Base-by-base conservation (phyloP, 2,888 invertebrate genomes). In the Orthosia incerta region DNA sequence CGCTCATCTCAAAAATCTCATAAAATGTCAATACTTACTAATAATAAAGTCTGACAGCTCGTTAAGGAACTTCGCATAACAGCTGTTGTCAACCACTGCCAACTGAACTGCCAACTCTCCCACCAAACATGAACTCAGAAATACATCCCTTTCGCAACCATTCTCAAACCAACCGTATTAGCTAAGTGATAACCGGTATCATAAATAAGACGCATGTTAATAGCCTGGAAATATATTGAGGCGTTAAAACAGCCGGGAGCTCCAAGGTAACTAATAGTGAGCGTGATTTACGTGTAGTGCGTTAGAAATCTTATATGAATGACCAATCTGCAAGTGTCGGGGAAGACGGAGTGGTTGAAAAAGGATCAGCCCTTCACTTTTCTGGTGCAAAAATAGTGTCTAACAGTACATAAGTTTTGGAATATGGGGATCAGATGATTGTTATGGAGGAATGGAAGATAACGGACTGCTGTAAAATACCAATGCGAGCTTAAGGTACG, bases 171-270 rank as follows among this genome's bases (percentile, higher is more conserved):
- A 75, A 75, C 74, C 45, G 56, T 70, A 74, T 79, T 74, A 81
- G 63, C 75, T 80, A 77, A 80, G 76, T 84, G 86, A 86, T 86
- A 89, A 87, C 88, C 74, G 66, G 80, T 76, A 74, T 63, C 69
- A 89, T 91, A 91, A 91, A 92, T 89, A 88, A 89, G 67, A 68
- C 50, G 59, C 72, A 87, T 77, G 89, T 91, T 91, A 92, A 92
- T 90, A 90, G 86, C 86, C 84, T 88, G 88, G 88, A 90, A 92
- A 91, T 92, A 88, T 90, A 91, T 90, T 90, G 89, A 90, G 90
- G 90, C 89, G 90, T 89, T 90, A 88, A 88, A 88, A 87, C 85
- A 88, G 88, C 85, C 88, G 73, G 80, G 83, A 86, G 85, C 86
- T 78, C 69, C 62, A 56, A 76, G 79, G 83, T 86, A 81, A 88